Percentiles rank a stretch among this genome's conserved stretches.
Conservation (phyloP, 2,113 vertebrate species). For the Antechinus stuartii region DNA sequence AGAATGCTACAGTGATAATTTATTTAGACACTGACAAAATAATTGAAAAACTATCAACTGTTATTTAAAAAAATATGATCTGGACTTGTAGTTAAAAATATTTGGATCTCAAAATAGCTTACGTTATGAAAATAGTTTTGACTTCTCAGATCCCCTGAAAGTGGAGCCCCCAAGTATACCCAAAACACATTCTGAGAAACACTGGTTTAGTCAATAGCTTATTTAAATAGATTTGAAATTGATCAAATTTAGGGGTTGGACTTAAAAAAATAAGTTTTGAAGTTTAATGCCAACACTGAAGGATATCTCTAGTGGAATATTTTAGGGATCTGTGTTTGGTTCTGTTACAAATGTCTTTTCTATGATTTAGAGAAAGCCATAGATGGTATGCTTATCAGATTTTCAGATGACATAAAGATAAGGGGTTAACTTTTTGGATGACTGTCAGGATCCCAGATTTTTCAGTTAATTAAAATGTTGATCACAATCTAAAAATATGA, state of each 20-base stretch:
- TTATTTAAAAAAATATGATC: too few relatives aligned
- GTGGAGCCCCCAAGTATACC: neutral
- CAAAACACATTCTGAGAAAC: neutral
- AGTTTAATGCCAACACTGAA: neutral
- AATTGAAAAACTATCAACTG: neutral
- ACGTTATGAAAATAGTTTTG: neutral
- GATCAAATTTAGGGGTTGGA: neutral
- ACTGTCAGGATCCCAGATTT: neutral
- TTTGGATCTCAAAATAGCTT: neutral
- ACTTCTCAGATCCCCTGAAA: neutral
- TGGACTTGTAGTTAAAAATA: neutral
- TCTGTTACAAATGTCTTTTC: neutral
- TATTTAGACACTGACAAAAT: neutral
- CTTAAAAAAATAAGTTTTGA: neutral
- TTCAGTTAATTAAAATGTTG: neutral
- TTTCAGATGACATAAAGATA: neutral
- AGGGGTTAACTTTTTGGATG: neutral
- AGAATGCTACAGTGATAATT: neutral
- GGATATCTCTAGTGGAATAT: neutral
- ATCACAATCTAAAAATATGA: neutral
- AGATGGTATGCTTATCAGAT: neutral
- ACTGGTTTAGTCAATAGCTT: neutral
- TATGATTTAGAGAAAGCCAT: neutral
- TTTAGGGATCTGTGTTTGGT: neutral
- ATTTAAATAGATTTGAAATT: neutral